Evolutionary conservation across 1,140 invertebrate species (phyloP), one percentile per base, ranked within the genome.

Genomic region (Drosophila pandora): DNA sequence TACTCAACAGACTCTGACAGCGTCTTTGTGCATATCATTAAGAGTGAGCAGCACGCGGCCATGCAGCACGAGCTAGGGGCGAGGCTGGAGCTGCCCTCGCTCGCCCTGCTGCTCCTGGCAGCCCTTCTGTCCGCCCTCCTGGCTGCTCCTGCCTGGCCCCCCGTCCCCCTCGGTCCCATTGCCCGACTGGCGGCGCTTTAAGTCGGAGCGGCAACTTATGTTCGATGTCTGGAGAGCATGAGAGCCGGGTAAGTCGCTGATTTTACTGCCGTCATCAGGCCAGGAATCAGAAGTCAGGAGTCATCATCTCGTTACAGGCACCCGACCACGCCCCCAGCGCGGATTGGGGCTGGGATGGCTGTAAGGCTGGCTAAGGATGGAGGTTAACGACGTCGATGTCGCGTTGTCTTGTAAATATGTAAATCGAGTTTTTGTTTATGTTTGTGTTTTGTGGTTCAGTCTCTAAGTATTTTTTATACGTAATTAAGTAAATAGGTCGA

Each of bases 21-120:
- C 81, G 92, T 93, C 55, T 90, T 92, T 74, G 93, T 93, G 63
- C 93, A 93, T 88, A 93, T 93, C 83, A 91, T 93, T 81, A 93
- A 93, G 65, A 94, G 94, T 57, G 94, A 94, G 90, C 93, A 94
- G 92, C 94, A 94, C 56, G 94, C 94, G 57, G 94, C 94, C 58
- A 94, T 94, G 94, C 94, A 94, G 80, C 92, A 94, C 90, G 80
- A 91, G 48, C 52, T 83, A 61, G 90, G 85, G 41, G 73, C 73
- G 25, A 53, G 75, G 17, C 58, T 91, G 76, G 65, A 76, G 48
- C 62, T 81, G 61, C 90, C 88, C 50, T 67, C 61, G 25, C 34
- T 91, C 30, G 50, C 79, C 55, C 48, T 91, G 58, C 58, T 90
- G 10, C 61, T 90, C 13, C 28, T 79, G 60, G 60, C 57, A 28